Conservation (phyloP, 2,888 invertebrate species). For the Sthenelais limicola region DNA sequence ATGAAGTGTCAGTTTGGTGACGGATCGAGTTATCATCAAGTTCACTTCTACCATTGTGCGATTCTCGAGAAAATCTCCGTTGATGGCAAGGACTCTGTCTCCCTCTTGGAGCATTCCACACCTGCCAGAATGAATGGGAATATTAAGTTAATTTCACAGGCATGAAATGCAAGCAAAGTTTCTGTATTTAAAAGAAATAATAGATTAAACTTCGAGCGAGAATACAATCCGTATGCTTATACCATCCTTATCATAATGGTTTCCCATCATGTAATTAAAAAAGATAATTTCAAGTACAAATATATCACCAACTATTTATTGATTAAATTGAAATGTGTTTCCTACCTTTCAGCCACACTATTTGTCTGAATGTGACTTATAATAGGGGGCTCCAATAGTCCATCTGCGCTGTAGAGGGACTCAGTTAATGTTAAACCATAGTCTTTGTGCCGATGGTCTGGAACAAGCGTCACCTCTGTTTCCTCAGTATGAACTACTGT, state of each 20-base stretch:
- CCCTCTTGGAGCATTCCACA: constrained; percentile 75
- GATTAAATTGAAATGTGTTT: too few species aligned
- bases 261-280: too few species aligned
- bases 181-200: too few species aligned
- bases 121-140: constrained; percentile 52
- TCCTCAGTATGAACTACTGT: constrained; percentile 76
- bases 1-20: constrained; percentile 80
- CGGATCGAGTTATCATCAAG: constrained; percentile 70
- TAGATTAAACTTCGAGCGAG: too few species aligned
- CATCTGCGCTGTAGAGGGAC: constrained; percentile 59
- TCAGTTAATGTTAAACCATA: constrained; percentile 76
- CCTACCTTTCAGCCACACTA: constrained; percentile 77
- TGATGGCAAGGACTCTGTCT: constrained; percentile 88
- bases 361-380: constrained; percentile 75
- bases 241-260: too few species aligned
- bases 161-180: too few species aligned
- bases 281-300: too few species aligned
- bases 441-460: constrained; percentile 72
- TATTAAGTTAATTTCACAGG: too few species aligned
- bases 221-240: too few species aligned
- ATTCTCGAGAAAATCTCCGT: constrained; percentile 79
- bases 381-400: constrained; percentile 70
- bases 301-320: too few species aligned
- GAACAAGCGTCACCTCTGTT: constrained; percentile 73
- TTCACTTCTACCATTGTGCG: constrained; percentile 72